Evolutionary conservation across 2,888 invertebrate species (phyloP).

Genomic region (Argyra leucocephala): DNA sequence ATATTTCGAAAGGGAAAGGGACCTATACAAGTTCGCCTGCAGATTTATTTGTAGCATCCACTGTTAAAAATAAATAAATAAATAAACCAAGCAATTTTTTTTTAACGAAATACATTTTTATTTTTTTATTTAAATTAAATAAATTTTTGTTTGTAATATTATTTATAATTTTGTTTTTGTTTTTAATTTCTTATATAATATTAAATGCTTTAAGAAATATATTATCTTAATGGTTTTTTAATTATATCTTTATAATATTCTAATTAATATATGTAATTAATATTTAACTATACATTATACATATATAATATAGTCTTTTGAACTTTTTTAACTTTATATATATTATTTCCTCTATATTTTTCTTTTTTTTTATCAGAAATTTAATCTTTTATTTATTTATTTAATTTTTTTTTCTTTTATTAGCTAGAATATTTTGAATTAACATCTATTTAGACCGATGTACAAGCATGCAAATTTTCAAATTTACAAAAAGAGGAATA

Average conservation of each 20-base stretch:
- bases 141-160: background rate
- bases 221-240: background rate
- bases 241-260: background rate
- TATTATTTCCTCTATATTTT: background rate
- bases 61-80: too few species aligned
- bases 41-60: too few species aligned
- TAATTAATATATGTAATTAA: background rate
- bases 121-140: background rate
- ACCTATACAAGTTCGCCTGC: too few species aligned
- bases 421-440: too few species aligned
- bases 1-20: too few species aligned
- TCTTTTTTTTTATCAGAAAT: background rate
- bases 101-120: background rate
- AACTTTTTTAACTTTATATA: too few species aligned
- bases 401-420: too few species aligned
- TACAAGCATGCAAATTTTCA: background rate
- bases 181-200: background rate
- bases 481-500: background rate
- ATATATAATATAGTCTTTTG: too few species aligned
- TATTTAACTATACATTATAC: too few species aligned
- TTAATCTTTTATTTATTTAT: background rate
- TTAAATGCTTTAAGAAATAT: background rate
- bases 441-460: background rate
- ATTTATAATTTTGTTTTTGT: too few species aligned
- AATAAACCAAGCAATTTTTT: background rate